Evolutionary conservation across 2,797 vertebrate species (phyloP), one percentile per base, ranked within the genome.

Genomic region (Sphenopsis melanotis): DNA sequence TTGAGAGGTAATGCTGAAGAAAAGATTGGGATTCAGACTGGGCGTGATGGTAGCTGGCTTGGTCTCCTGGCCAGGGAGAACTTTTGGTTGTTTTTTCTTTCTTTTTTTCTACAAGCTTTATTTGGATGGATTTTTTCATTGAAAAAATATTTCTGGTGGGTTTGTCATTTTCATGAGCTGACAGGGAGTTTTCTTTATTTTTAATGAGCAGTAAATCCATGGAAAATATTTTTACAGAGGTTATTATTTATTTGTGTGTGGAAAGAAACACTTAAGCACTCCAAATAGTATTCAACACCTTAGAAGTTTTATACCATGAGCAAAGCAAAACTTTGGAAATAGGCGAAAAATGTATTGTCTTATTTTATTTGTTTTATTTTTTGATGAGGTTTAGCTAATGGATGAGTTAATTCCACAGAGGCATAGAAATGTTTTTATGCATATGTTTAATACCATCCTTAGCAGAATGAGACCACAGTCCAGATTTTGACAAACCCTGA

Each of bases 1-100:
- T 32, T 76, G 46, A 69, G 32, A 59, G 44, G 44, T 22, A 10
- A 12, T 37, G 41, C 24, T 36, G n/a, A 77, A 77, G 32, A 42
- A 44, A 41, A 24, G 21, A 36, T 0, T 0, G 1, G 32, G 22
- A 61, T 82, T 88, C 34, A 52, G 34, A 29, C 12, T 0, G 1
- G 36, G 61, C 5, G 8, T 57, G 17, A 16, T 66, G 39, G 29
- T 21, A 87, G 9, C 39, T 75, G 59, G 18, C 52, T 63, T 30
- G 5, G 37, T 74, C 26, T 90, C 32, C 36, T 69, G 18, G 12
- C 21, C 15, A 36, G 55, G 32, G 79, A 74, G 27, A 56, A 18
- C 26, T 87, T 82, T 1, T 0, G 0, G 2, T 60, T 65, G 18
- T 42, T 49, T 89, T 46, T 32, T 77, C 21, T 55, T 83, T 26